A percentile compares a stretch with the other conserved stretches of the same genome.
Evolutionary conservation across 1,140 invertebrate species (phyloP).

Genomic region (Calliopsis andreniformis): DNA sequence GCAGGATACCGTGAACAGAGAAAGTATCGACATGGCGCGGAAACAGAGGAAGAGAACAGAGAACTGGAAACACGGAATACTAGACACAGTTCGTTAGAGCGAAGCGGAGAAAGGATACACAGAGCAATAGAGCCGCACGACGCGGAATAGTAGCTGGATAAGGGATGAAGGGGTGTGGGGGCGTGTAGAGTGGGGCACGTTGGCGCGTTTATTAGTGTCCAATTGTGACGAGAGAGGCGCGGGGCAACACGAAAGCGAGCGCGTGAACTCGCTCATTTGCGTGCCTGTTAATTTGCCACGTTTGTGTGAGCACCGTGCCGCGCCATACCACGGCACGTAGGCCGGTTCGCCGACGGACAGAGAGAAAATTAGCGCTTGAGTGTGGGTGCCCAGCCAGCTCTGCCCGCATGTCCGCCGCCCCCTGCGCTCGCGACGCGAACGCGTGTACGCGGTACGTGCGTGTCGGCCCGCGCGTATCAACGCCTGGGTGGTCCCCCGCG

Average conservation of each 20-base stretch:
- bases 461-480: conserved; percentile 35
- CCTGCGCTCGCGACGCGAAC: conserved; percentile 4
- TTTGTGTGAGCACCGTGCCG: conserved; percentile 71
- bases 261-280: conserved; percentile 80
- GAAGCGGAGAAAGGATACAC: neutral
- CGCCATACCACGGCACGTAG: conserved; percentile 37
- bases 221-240: conserved; percentile 73
- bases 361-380: conserved; percentile 76
- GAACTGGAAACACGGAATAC: neutral
- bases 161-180: conserved; percentile 16
- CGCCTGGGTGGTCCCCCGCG: conserved; percentile 43
- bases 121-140: neutral
- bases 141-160: neutral
- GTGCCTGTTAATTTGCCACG: conserved; percentile 79
- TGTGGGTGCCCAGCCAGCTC: conserved; percentile 53
- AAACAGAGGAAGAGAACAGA: neutral
- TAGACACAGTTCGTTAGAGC: neutral
- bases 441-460: conserved; percentile 26
- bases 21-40: neutral
- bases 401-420: neutral
- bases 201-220: conserved; percentile 79
- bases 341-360: conserved; percentile 57
- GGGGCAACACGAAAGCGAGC: conserved; percentile 70
- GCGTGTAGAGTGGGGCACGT: conserved; percentile 38
- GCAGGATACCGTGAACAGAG: no score